A percentile compares a stretch with the other conserved stretches of the same genome.
Conservation (phyloP, 2,888 invertebrate genomes). For the Salticus scenicus region DNA sequence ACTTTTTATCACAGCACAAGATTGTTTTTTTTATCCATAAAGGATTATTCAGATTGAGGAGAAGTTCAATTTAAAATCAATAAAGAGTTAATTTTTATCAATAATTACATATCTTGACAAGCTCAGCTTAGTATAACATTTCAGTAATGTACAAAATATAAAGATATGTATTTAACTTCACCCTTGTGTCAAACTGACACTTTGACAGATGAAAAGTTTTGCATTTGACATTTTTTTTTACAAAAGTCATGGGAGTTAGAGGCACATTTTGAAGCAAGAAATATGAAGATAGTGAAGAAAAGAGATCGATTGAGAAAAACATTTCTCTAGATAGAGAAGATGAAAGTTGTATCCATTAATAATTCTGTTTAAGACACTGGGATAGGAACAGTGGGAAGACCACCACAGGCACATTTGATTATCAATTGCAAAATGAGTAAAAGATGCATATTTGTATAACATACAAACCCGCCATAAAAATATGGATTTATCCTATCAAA, state of each 20-base stretch:
- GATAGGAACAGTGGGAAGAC: background rate
- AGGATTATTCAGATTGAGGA: background rate
- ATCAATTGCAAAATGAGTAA: background rate
- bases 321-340: background rate
- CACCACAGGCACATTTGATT: background rate
- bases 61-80: background rate
- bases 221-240: too few relatives aligned
- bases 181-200: background rate
- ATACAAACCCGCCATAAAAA: too few relatives aligned
- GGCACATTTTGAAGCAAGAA: background rate
- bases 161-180: background rate
- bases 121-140: background rate
- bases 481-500: too few relatives aligned
- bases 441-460: background rate
- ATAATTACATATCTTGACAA: background rate
- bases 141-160: too few relatives aligned
- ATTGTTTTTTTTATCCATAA: background rate
- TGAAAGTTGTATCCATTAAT: background rate
- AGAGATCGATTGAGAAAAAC: constrained; percentile 19
- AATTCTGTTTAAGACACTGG: constrained; percentile 4
- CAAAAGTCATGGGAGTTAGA: background rate
- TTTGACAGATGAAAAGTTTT: background rate
- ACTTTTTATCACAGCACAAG: constrained; percentile 22
- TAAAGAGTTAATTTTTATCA: background rate
- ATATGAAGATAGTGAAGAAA: background rate